Base-by-base conservation (phyloP, 2,113 vertebrate species). In the Paedocypris sp. region DNA sequence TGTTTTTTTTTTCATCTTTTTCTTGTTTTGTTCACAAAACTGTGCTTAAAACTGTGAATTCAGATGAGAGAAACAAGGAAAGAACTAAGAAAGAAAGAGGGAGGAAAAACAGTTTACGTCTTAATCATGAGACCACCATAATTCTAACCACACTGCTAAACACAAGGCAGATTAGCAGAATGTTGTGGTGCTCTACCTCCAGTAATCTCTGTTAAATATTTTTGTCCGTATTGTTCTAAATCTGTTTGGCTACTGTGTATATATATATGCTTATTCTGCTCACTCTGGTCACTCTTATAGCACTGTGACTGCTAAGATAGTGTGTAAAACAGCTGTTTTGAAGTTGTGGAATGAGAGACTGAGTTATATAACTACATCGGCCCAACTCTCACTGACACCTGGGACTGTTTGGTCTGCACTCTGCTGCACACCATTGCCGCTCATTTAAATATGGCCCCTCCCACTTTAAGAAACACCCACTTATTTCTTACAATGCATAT, bases 61-160 rank as follows among this genome's bases (percentile, higher is more conserved):
- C 73, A 79, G 79, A 68, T 71, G 69, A 71, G 80, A 76, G 60
- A 71, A 60, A 66, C 58, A 66, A 50, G 71, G 51, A 70, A 33
- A 15, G 18, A 42, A 72, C 57, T 67, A 62, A 69, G 56, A 43
- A 20, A 43, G 41, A 67, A 50, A 68, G 15, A 72, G 53, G 67
- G 45, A 13, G 16, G 29, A 62, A 69, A 78, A 78, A 72, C 67
- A 77, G 72, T 80, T 66, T 74, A 79, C 77, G 75, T 75, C 74
- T 77, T 64, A 72, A 80, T 84, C 83, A 85, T 80, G 75, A 71
- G 84, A 86, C 82, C 68, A 56, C 62, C 74, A 73, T 82, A 80
- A 80, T 81, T 80, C 76, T 71, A 46, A 67, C 62, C 71, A 69
- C 59, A 58, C 49, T 28, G 42, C 47, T 75, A 62, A 25, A 59